Evolutionary conservation across 1,140 invertebrate genomes (phyloP).

Genomic region (Gonatopus flavifemur): DNA sequence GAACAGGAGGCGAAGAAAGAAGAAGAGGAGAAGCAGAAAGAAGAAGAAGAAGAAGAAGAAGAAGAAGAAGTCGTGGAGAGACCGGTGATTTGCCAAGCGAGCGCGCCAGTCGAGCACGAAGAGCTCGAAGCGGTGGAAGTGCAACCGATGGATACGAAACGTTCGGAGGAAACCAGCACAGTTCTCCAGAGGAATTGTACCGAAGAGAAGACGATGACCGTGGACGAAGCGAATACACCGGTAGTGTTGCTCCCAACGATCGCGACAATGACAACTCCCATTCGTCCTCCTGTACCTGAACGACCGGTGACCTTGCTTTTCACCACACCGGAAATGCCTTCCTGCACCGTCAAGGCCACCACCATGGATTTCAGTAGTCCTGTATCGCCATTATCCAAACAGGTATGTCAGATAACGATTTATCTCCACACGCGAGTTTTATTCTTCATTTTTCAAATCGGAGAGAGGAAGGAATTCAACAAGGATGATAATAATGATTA

Average conservation of each 20-base stretch:
- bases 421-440: background rate
- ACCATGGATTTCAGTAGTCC: constrained; percentile 36
- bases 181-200: constrained; percentile 4
- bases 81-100: constrained; percentile 26
- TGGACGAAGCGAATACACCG: constrained; percentile 19
- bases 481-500: too few species aligned
- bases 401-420: constrained; percentile 34
- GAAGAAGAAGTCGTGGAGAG: too few species aligned
- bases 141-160: constrained; percentile 11
- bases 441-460: constrained; percentile 9
- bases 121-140: constrained; percentile 28
- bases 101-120: constrained; percentile 33
- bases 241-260: background rate
- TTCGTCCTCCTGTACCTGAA: constrained; percentile 9
- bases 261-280: background rate
- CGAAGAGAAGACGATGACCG: constrained; percentile 15
- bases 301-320: constrained; percentile 27
- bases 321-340: constrained; percentile 14
- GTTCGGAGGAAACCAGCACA: constrained; percentile 1
- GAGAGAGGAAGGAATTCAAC: background rate
- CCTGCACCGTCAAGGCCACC: constrained; percentile 7
- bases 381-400: constrained; percentile 42
- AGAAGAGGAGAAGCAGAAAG: too few species aligned
- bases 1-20: constrained; percentile 20
- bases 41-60: too few species aligned